Percentiles rank a stretch among this genome's conserved stretches.
Conservation (phyloP, 2,797 vertebrate species). For the Peromyscus eremicus region DNA sequence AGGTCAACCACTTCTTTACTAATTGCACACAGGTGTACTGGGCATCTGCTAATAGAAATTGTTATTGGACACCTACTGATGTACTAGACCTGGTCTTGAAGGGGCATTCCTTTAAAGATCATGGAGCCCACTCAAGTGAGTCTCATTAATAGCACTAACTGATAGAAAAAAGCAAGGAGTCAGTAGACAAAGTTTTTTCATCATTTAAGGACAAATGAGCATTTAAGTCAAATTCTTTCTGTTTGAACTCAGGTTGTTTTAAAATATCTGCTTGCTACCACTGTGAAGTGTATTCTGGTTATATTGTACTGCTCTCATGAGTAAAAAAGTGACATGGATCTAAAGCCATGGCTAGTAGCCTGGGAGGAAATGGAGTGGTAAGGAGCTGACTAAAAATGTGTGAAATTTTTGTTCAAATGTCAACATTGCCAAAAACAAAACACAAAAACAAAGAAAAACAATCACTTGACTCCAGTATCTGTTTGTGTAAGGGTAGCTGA, state of each 20-base stretch:
- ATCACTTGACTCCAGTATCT: neutral
- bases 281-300: neutral
- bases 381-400: fast-evolving
- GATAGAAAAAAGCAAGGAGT: neutral
- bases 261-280: neutral
- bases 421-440: neutral
- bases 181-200: neutral
- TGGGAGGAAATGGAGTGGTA: too few species aligned
- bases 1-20: neutral
- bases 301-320: neutral
- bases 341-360: neutral
- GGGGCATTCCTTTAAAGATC: neutral
- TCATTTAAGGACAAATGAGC: neutral
- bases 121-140: neutral
- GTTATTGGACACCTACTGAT: neutral
- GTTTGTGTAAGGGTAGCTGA: neutral
- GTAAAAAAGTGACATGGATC: neutral
- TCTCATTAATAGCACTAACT: neutral
- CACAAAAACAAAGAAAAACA: neutral
- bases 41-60: neutral
- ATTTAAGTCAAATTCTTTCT: neutral
- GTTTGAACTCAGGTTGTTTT: neutral
- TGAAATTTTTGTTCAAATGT: too few species aligned
- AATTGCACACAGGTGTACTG: neutral
- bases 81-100: neutral